Evolutionary conservation across 35 echinoderm and acorn worm species (phyloP).

Genomic region (Heliocidaris tuberculata): DNA sequence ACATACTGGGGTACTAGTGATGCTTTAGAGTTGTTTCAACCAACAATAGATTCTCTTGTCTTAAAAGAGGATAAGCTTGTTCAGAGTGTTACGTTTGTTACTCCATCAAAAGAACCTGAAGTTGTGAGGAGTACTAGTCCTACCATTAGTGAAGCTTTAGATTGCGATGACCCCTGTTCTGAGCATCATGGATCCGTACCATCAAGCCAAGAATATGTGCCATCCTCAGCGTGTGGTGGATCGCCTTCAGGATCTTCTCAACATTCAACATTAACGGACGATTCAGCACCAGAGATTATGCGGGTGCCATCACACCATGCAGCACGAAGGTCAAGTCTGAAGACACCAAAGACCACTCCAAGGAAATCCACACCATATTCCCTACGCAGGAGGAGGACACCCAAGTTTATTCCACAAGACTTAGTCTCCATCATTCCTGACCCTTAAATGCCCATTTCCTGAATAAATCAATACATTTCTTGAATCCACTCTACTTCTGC

Average conservation of each 20-base stretch:
- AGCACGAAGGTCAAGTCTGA: not conserved
- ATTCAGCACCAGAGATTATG: not conserved
- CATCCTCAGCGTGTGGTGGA: not conserved
- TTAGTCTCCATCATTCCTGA: not conserved
- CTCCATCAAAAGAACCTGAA: not conserved
- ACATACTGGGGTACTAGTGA: constrained; percentile 15
- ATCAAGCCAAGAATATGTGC: not conserved
- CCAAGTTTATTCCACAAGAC: not conserved
- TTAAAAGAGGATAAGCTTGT: not conserved
- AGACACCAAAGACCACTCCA: not conserved
- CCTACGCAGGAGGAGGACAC: not conserved
- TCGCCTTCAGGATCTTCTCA: not conserved
- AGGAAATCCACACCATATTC: not conserved
- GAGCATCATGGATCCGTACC: not conserved
- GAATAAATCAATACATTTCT: too few relatives aligned
- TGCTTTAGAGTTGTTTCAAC: not conserved
- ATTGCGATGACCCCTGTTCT: not conserved
- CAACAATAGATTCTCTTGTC: not conserved
- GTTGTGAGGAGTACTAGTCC: not conserved
- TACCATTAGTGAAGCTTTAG: not conserved
- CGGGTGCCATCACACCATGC: not conserved
- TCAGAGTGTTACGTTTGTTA: constrained; percentile 10
- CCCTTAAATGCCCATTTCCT: not conserved
- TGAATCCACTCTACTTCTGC: too few relatives aligned
- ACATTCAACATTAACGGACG: not conserved